phyloP scores from a whole-genome alignment of 2,888 invertebrate species.

The Torymus texanus region DNA sequence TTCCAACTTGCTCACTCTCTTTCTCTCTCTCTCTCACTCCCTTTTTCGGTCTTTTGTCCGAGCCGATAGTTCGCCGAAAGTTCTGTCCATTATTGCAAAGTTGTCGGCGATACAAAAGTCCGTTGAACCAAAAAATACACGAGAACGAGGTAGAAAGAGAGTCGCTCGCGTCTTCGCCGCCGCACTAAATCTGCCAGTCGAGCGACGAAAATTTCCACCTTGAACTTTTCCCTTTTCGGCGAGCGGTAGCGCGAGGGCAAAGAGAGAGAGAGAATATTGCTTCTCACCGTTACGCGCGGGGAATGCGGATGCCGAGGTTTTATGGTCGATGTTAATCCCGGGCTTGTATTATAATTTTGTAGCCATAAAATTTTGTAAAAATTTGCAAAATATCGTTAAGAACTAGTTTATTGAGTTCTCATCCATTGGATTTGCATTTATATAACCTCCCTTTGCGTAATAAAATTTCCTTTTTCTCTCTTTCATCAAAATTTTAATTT shows the following conservation, averaged over 20 bases:
- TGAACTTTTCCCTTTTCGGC: not conserved
- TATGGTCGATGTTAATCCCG: no score
- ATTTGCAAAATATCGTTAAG: no score
- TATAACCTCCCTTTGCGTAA: no score
- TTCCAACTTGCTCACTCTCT: conserved; percentile 13
- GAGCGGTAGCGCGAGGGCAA: not conserved
- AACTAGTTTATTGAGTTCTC: no score
- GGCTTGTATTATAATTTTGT: no score
- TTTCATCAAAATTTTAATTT: no score
- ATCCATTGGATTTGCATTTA: no score
- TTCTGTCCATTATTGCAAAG: conserved; percentile 50
- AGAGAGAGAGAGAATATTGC: not conserved
- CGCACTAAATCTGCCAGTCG: conserved; percentile 20
- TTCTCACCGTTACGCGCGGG: no score
- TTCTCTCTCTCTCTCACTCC: no score
- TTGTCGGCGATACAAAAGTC: conserved; percentile 39
- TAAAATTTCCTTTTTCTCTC: no score
- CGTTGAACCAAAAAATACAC: conserved; percentile 4
- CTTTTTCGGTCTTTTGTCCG: conserved; percentile 18
- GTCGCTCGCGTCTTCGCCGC: not conserved
- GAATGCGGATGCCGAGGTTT: no score
- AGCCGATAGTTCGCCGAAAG: conserved; percentile 31
- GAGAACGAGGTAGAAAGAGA: not conserved
- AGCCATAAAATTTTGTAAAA: no score
- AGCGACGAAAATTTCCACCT: conserved; percentile 12